These are phyloP conservation scores for Philypnodon macrostomus DNA, from an alignment of 2,797 vertebrate species.

Conservation along the genomic window DNA sequence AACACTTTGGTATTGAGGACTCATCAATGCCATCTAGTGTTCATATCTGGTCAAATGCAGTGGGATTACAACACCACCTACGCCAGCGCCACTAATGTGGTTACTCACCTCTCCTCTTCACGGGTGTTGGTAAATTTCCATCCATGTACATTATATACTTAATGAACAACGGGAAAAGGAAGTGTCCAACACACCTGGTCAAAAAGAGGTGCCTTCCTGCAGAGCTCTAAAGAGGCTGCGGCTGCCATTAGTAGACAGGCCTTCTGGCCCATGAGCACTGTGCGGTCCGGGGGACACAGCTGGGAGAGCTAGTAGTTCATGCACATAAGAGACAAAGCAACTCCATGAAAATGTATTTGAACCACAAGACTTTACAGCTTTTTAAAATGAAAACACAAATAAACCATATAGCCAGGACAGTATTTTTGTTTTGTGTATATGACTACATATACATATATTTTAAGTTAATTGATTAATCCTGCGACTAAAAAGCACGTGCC, in stretches of 20 bases:
- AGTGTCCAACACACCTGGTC: conserved; percentile 82
- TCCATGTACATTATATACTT: conserved; percentile 43
- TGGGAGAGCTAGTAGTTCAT: conserved; percentile 81
- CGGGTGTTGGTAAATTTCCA: conserved; percentile 59
- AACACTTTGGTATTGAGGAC: conserved; percentile 28
- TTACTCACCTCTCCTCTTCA: conserved; percentile 54
- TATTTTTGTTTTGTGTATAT: too few species aligned
- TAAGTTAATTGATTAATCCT: conserved; percentile 35
- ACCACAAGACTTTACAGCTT: too few species aligned
- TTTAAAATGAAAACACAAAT: too few species aligned
- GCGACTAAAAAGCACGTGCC: conserved; percentile 65
- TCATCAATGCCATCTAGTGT: conserved; percentile 71
- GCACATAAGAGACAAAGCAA: neutral
- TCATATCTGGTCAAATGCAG: conserved; percentile 16
- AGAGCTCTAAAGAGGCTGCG: conserved; percentile 83
- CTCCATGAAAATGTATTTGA: too few species aligned
- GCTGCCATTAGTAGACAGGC: conserved; percentile 88
- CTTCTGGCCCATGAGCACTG: conserved; percentile 85
- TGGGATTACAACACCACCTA: conserved; percentile 48
- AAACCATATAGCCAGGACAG: too few species aligned
- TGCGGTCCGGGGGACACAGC: conserved; percentile 83
- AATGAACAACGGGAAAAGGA: conserved; percentile 40
- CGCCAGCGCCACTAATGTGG: too few species aligned
- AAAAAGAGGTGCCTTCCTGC: conserved; percentile 69
- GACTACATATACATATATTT: too few species aligned